Evolutionary conservation across 2,888 invertebrate genomes (phyloP).

Genomic region (Thymelicus sylvestris): DNA sequence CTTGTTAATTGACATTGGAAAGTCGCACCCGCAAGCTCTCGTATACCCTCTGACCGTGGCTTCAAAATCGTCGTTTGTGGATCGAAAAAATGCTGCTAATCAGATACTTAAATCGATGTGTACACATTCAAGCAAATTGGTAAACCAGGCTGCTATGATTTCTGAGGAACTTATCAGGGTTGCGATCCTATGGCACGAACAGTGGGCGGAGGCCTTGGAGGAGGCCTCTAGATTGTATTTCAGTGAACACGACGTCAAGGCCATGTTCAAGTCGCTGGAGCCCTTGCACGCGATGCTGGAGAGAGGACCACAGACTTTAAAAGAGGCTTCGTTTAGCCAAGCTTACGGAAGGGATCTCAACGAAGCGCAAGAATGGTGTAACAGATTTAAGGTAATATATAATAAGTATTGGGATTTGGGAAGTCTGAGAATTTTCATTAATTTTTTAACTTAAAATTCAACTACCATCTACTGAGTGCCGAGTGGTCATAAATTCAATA

Average conservation of each 20-base stretch:
- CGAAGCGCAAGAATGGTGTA: conserved; percentile 98
- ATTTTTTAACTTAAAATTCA: too few relatives aligned
- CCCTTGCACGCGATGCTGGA: conserved; percentile 98
- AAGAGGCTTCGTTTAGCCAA: conserved; percentile 98
- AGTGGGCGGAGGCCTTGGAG: conserved; percentile 99
- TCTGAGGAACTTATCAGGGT: conserved; percentile 98
- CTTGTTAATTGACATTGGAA: conserved; percentile 97
- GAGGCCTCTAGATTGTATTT: conserved; percentile 97
- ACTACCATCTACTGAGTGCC: too few relatives aligned
- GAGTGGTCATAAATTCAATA: too few relatives aligned
- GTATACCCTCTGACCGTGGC: conserved; percentile 99
- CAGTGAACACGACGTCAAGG: conserved; percentile 97
- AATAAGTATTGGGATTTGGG: background rate
- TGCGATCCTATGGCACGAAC: conserved; percentile 99
- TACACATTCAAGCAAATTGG: conserved; percentile 95
- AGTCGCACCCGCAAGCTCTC: conserved; percentile 98
- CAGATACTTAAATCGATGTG: conserved; percentile 98
- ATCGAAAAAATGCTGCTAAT: conserved; percentile 95
- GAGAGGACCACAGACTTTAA: conserved; percentile 96
- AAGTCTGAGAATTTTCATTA: too few relatives aligned
- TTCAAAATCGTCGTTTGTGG: conserved; percentile 94
- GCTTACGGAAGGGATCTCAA: conserved; percentile 97
- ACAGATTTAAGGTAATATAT: conserved; percentile 88
- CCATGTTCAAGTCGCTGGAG: conserved; percentile 98
- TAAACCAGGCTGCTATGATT: conserved; percentile 98